A percentile compares a stretch with the other conserved stretches of the same genome.
Conservation (phyloP, 2,113 vertebrate species). For the Recurvirostra avosetta region DNA sequence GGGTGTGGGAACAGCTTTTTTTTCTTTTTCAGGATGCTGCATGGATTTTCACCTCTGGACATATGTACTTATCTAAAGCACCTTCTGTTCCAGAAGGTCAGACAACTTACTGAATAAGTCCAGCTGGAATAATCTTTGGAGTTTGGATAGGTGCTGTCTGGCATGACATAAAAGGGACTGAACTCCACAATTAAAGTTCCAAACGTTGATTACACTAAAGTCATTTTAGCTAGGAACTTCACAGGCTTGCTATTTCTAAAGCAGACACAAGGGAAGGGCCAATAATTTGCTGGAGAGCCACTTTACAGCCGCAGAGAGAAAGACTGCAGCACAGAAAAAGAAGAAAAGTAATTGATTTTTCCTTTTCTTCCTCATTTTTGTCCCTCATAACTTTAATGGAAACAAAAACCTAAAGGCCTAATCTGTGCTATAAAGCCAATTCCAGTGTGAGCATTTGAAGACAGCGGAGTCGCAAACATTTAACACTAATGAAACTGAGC, state of each 20-base stretch:
- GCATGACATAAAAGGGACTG: not conserved
- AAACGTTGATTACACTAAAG: not conserved
- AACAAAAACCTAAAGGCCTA: not conserved
- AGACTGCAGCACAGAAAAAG: not conserved
- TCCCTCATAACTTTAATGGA: not conserved
- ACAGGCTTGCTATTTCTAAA: not conserved
- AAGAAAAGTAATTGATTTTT: not conserved
- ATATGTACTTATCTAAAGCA: not conserved
- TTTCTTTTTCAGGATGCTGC: not conserved
- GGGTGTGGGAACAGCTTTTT: not conserved
- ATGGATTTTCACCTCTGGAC: not conserved
- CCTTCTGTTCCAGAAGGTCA: not conserved
- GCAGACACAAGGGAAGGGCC: not conserved
- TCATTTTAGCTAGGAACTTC: not conserved
- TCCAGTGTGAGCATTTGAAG: not conserved
- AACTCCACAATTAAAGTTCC: not conserved
- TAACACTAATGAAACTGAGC: not conserved
- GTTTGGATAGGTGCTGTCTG: not conserved
- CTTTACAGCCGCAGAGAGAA: not conserved
- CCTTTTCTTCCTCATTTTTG: not conserved
- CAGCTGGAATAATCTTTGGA: not conserved
- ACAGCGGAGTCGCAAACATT: not conserved
- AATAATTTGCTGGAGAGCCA: not conserved
- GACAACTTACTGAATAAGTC: not conserved
- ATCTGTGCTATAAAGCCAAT: not conserved